phyloP scores from a whole-genome alignment of 2,888 invertebrate species.

The Scrobipalpa costella region DNA sequence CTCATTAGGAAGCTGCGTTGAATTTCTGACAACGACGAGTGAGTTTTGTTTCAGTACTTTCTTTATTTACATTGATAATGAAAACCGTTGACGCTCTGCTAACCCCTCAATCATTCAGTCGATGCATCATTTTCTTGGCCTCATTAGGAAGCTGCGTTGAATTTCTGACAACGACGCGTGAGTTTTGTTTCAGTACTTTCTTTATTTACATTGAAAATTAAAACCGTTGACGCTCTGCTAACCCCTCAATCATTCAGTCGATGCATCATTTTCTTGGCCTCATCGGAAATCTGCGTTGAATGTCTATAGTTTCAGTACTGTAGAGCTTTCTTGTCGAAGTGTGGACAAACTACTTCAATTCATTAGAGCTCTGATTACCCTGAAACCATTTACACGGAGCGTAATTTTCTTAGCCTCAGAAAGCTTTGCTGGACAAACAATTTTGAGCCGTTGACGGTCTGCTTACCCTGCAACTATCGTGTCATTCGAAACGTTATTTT shows the following conservation, averaged over 20 bases:
- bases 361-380: no score
- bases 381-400: neutral
- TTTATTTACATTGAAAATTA: neutral
- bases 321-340: no score
- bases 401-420: no score
- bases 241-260: no score
- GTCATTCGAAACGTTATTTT: no score
- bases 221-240: neutral
- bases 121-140: slow-evolving; percentile 73
- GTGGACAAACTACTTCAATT: no score
- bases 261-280: slow-evolving; percentile 74
- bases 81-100: neutral
- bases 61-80: neutral
- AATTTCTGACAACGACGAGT: slow-evolving; percentile 43
- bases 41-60: slow-evolving; percentile 5
- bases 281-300: slow-evolving; percentile 73
- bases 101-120: no score
- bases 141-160: slow-evolving; percentile 74
- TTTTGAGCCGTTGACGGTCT: neutral
- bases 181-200: slow-evolving; percentile 1
- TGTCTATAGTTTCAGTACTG: slow-evolving; percentile 36
- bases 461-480: no score
- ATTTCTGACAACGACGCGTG: slow-evolving; percentile 40
- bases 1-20: slow-evolving; percentile 74
- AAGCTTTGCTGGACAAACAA: no score